phyloP scores from a whole-genome alignment of 2,113 vertebrate genomes.

The Oxyura jamaicensis region DNA sequence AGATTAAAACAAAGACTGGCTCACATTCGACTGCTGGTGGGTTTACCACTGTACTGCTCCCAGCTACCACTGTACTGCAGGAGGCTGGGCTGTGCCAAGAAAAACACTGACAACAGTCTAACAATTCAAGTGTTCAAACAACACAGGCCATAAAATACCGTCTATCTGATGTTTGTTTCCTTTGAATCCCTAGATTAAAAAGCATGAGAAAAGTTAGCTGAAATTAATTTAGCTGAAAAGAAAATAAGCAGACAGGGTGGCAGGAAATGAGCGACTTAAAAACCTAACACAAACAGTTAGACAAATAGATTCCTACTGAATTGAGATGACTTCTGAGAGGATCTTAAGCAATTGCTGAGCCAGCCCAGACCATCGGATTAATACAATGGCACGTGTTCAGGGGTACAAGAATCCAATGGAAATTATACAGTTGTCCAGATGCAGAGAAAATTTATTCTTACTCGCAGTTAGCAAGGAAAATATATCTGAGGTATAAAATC shows the following conservation, averaged over 20 bases:
- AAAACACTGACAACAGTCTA: conserved; percentile 46
- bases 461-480: not conserved
- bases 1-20: conserved; percentile 48
- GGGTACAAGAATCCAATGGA: not conserved
- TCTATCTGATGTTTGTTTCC: conserved; percentile 22
- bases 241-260: conserved; percentile 12
- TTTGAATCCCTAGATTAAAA: conserved; percentile 28
- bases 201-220: conserved; percentile 45
- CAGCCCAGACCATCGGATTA: not conserved
- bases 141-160: conserved; percentile 30
- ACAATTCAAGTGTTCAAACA: conserved; percentile 32
- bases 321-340: not conserved
- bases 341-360: not conserved
- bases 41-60: conserved; percentile 34
- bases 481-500: not conserved
- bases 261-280: not conserved
- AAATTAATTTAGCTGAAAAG: conserved; percentile 58
- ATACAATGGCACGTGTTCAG: not conserved
- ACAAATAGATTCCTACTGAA: not conserved
- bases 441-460: not conserved
- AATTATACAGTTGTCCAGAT: rapidly evolving
- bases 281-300: not conserved
- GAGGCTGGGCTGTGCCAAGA: conserved; percentile 26
- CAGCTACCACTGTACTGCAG: conserved; percentile 17
- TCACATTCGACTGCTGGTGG: conserved; percentile 18